Conservation (phyloP, 1,140 invertebrate genomes). For the Plodia interpunctella region DNA sequence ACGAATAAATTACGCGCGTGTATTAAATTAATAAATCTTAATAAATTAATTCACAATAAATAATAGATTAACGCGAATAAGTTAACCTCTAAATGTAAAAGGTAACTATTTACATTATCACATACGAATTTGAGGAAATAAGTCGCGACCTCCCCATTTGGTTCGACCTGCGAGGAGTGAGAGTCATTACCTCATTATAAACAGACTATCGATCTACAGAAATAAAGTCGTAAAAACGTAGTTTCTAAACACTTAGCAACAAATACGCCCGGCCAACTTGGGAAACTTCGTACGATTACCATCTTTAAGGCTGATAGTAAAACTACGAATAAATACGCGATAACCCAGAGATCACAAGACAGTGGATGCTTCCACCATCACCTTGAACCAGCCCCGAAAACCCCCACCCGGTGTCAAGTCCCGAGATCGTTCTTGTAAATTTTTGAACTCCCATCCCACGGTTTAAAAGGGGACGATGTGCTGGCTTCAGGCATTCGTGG, state of each 20-base stretch:
- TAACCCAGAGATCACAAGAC: slow-evolving; percentile 24
- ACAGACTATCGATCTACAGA: slow-evolving; percentile 10
- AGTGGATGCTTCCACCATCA: slow-evolving; percentile 41
- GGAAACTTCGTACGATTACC: too few relatives aligned
- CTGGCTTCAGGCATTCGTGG: slow-evolving; percentile 56
- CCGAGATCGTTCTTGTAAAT: slow-evolving; percentile 47
- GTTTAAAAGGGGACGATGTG: slow-evolving; percentile 50
- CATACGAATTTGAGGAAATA: slow-evolving; percentile 52
- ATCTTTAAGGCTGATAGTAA: neutral
- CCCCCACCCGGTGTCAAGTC: slow-evolving; percentile 46
- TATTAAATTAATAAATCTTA: slow-evolving; percentile 48
- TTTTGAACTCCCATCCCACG: slow-evolving; percentile 44
- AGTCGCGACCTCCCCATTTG: slow-evolving; percentile 54
- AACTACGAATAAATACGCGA: slow-evolving; percentile 38
- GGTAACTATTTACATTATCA: slow-evolving; percentile 34
- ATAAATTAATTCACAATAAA: slow-evolving; percentile 53
- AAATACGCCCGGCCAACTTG: slow-evolving; percentile 15
- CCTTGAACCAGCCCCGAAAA: slow-evolving; percentile 30
- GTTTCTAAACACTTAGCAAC: slow-evolving; percentile 18
- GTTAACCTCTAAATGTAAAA: slow-evolving; percentile 16
- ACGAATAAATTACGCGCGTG: slow-evolving; percentile 49
- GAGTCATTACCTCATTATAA: slow-evolving; percentile 66
- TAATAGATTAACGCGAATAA: slow-evolving; percentile 21
- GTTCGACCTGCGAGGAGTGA: slow-evolving; percentile 36
- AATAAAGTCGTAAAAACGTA: neutral